A percentile compares a stretch with the other conserved stretches of the same genome.
Conservation (phyloP, 2,113 vertebrate species). For the Phaethon lepturus region DNA sequence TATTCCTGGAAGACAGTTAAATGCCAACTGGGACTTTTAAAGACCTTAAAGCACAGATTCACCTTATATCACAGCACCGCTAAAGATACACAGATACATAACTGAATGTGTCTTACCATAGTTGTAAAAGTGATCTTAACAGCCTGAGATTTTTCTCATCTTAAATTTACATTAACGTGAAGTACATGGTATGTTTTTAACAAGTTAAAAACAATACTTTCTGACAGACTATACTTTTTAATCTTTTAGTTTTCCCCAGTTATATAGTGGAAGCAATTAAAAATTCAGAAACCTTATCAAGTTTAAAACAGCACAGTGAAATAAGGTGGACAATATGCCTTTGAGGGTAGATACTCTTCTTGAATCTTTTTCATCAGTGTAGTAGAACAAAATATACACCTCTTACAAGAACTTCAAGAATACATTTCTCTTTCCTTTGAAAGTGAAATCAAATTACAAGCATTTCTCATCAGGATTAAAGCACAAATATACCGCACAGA, state of each 20-base stretch:
- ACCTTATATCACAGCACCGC: neutral
- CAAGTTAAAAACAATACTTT: neutral
- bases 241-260: neutral
- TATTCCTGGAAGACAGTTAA: neutral
- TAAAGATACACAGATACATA: neutral
- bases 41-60: neutral
- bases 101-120: accelerated
- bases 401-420: neutral
- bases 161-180: neutral
- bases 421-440: neutral
- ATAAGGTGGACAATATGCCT: neutral
- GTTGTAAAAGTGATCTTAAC: neutral
- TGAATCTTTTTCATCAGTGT: neutral
- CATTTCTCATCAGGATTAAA: neutral
- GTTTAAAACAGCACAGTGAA: neutral
- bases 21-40: neutral
- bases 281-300: neutral
- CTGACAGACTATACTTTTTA: neutral
- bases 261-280: neutral
- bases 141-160: neutral
- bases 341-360: neutral
- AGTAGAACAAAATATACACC: neutral
- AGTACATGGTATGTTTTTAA: neutral
- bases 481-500: neutral
- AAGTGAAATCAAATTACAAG: neutral